Percentiles rank a stretch among this genome's conserved stretches.
These are phyloP conservation scores for Papilio gigon DNA, from an alignment of 2,888 invertebrate species.

Conservation along the genomic window DNA sequence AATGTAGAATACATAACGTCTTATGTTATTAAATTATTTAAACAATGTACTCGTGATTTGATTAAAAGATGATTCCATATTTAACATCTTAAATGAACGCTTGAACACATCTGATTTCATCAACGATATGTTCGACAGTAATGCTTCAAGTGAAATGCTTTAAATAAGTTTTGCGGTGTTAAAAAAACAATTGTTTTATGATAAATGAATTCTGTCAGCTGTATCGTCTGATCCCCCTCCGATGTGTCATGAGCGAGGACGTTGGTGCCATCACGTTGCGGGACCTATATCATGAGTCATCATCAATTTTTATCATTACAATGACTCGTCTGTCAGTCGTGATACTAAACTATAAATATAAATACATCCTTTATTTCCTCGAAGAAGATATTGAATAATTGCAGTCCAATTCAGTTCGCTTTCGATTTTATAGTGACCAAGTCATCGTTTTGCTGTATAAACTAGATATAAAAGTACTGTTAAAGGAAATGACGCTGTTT, in stretches of 20 bases:
- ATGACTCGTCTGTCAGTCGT: constrained; percentile 30
- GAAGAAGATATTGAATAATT: constrained; percentile 1
- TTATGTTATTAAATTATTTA: background rate
- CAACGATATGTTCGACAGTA: no score
- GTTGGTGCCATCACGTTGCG: constrained; percentile 13
- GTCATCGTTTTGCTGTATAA: background rate
- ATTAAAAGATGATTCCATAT: no score
- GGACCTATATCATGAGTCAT: constrained; percentile 31
- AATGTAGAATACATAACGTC: background rate
- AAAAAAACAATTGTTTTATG: background rate
- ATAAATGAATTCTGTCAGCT: constrained; percentile 3
- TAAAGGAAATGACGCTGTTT: background rate
- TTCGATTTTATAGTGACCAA: constrained; percentile 6
- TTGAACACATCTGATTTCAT: no score
- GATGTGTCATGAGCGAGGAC: constrained; percentile 33
- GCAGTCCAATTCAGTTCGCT: background rate
- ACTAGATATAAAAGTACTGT: no score
- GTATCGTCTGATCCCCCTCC: constrained; percentile 27
- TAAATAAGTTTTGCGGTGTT: background rate
- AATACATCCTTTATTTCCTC: constrained; percentile 5
- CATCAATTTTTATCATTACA: constrained; percentile 32
- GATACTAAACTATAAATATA: constrained; percentile 13
- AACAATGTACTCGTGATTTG: no score
- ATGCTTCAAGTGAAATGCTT: background rate
- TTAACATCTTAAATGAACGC: no score